A percentile compares a stretch with the other conserved stretches of the same genome.
phyloP scores from a whole-genome alignment of 2,113 vertebrate species.

The Hypanus sabinus region DNA sequence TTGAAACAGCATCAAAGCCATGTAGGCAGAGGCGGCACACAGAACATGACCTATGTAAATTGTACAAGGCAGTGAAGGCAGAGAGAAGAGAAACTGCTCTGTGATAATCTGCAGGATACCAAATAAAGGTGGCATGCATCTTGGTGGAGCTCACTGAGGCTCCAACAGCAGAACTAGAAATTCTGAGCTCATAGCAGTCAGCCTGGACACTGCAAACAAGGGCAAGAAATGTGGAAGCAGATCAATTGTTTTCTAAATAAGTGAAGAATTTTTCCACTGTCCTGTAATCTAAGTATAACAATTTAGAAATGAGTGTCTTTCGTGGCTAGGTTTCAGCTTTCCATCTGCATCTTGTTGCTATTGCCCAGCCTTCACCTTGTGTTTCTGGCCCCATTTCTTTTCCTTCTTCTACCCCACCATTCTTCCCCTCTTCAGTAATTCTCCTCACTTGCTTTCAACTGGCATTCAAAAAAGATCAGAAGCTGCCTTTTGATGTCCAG shows the following conservation, averaged over 20 bases:
- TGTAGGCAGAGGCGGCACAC: no score
- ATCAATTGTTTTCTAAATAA: constrained; percentile 21
- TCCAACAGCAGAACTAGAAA: background rate
- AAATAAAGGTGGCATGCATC: no score
- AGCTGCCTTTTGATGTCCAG: background rate
- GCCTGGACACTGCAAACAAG: background rate
- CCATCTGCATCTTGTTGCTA: background rate
- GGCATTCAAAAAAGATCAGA: background rate
- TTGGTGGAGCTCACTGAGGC: background rate
- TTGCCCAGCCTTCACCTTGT: no score
- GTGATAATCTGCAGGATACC: background rate
- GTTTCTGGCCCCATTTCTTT: background rate
- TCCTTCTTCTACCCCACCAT: background rate
- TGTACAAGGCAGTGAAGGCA: no score
- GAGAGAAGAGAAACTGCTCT: no score
- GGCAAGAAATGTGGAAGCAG: background rate
- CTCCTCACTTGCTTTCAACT: background rate
- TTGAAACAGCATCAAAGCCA: no score
- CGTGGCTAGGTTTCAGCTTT: background rate
- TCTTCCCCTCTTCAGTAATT: background rate
- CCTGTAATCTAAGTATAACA: background rate
- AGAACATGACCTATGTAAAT: no score
- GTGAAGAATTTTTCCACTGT: constrained; percentile 2
- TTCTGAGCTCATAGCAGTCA: background rate
- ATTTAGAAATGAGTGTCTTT: background rate